These are phyloP conservation scores for Drosophila burlai DNA, from an alignment of 1,140 invertebrate species.

Conservation along the genomic window DNA sequence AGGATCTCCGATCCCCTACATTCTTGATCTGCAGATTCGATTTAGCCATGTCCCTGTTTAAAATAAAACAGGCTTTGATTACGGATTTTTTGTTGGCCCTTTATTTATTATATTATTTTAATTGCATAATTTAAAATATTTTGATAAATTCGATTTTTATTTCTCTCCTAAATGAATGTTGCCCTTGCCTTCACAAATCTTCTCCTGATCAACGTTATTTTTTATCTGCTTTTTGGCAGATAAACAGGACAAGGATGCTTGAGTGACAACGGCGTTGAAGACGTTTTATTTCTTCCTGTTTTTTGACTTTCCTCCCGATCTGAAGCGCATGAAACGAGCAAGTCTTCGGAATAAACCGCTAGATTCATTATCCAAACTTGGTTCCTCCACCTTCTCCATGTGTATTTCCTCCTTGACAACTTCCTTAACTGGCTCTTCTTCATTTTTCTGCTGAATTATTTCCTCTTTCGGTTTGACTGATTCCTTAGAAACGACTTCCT, in stretches of 20 bases:
- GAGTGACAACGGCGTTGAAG: neutral
- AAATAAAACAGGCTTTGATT: neutral
- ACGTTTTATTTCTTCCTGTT: neutral
- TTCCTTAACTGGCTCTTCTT: neutral
- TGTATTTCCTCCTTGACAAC: neutral
- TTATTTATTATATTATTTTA: neutral
- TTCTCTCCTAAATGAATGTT: neutral
- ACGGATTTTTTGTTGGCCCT: neutral
- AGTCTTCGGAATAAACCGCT: constrained; percentile 14
- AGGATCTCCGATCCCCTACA: neutral
- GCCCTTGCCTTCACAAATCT: neutral
- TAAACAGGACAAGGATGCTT: neutral
- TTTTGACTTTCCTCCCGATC: neutral
- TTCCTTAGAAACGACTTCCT: neutral
- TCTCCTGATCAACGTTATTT: neutral
- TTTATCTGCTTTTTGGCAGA: neutral
- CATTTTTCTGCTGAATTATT: neutral
- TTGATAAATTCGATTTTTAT: neutral
- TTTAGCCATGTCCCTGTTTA: neutral
- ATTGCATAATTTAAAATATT: neutral
- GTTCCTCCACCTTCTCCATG: neutral
- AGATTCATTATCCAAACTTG: neutral
- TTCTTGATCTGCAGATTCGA: no score
- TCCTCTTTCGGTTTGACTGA: neutral
- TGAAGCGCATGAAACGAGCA: neutral